phyloP scores from a whole-genome alignment of 2,888 invertebrate species.

The Gymnosoma rotundatum region DNA sequence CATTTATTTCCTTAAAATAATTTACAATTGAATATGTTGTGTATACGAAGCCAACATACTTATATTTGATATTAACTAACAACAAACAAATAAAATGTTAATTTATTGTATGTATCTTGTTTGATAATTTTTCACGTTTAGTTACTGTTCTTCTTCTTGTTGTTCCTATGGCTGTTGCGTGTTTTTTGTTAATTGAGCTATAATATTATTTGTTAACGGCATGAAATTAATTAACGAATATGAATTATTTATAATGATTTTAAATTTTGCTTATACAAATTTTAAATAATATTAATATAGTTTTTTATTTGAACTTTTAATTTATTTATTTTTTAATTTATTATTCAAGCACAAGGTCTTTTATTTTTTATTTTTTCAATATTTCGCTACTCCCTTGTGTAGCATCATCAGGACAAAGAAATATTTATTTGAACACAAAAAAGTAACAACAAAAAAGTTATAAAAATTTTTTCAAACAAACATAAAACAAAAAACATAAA shows the following conservation, averaged over 20 bases:
- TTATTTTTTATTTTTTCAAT: too few relatives aligned
- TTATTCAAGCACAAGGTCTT: too few relatives aligned
- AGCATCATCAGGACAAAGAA: too few relatives aligned
- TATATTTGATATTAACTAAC: too few relatives aligned
- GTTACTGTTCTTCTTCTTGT: background rate
- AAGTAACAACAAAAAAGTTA: too few relatives aligned
- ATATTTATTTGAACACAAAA: too few relatives aligned
- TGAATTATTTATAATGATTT: conserved; percentile 23
- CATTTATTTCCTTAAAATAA: background rate
- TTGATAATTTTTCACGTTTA: conserved; percentile 40
- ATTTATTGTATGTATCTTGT: conserved; percentile 33
- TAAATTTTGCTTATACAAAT: conserved; percentile 3
- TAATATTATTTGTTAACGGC: conserved; percentile 39
- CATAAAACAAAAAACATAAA: too few relatives aligned
- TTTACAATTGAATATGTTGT: background rate
- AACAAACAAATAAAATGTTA: background rate
- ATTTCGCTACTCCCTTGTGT: too few relatives aligned
- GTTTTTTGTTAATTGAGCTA: conserved; percentile 32
- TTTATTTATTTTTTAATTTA: too few relatives aligned
- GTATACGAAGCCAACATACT: too few relatives aligned
- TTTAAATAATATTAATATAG: conserved; percentile 6
- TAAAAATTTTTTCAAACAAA: too few relatives aligned
- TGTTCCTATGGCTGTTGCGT: conserved; percentile 4
- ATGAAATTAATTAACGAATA: conserved; percentile 34
- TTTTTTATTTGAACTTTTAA: too few relatives aligned